Base-by-base conservation (phyloP, 2,888 invertebrate species). In the Campoletis raptor region DNA sequence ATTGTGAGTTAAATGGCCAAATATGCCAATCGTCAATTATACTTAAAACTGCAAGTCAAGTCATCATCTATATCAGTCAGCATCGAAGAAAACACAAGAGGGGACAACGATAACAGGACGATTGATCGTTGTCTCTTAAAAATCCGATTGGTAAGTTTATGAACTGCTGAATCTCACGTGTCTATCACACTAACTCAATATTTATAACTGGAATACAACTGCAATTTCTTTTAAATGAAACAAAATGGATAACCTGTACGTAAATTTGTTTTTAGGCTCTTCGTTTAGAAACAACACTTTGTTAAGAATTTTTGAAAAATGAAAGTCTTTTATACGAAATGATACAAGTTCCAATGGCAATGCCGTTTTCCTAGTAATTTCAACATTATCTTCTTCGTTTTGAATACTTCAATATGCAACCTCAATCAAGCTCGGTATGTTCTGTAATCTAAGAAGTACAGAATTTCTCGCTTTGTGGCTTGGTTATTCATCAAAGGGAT, bases 401-500 rank as follows among this genome's bases (percentile, higher is more conserved):
- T 61, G 15, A 61, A 30, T 30, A 15, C 30, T 61, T 54, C 4
- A 24, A 10, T n/a, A 52, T 77, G 70, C n/a, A 70, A 54, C 70
- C 72, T 69, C 64, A 76, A 72, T 66, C 54, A 73, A 74, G 24
- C 81, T 30, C 30, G 45, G 73, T 64, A 66, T 73, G 61, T 64
- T 30, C 24, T 72, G 73, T 37, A 52, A 72, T 45, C 64, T 15
- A 24, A 48, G 21, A 48, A 61, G 52, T 81, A 54, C 36, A 30
- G 67, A 45, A 81, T 85, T 85, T 70, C 70, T 24, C n/a, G 73
- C 72, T 45, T 37, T 77, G 69, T 74, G 74, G 73, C 72, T 45
- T 37, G 81, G 69, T 74, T 81, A 48, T 85, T 72, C 81, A 36
- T 85, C 85, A 85, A 85, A 85, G 81, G 54, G 67, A 81, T 85